phyloP scores from a whole-genome alignment of 1,140 invertebrate genomes.

The Macrocentrus cingulum region DNA sequence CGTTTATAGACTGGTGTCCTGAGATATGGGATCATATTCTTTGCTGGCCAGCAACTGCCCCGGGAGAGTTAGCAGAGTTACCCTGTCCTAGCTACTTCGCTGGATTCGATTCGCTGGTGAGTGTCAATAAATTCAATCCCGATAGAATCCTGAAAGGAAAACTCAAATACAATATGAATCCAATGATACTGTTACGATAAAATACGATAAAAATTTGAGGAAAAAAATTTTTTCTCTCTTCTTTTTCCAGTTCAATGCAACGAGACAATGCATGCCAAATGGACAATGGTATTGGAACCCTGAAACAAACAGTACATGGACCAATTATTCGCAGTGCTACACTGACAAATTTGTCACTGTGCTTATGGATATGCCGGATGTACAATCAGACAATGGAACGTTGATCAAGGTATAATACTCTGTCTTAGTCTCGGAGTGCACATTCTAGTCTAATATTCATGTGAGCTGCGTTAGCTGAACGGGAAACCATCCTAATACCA shows the following conservation, averaged over 20 bases:
- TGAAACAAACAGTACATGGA: conserved; percentile 58
- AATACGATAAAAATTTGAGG: no score
- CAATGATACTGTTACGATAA: no score
- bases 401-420: conserved; percentile 46
- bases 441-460: no score
- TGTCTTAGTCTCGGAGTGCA: background rate
- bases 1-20: conserved; percentile 54
- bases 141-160: background rate
- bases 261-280: conserved; percentile 59
- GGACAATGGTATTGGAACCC: conserved; percentile 63
- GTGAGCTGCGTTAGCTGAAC: no score
- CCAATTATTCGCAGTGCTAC: conserved; percentile 64
- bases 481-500: no score
- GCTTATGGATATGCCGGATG: conserved; percentile 43
- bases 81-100: conserved; percentile 59
- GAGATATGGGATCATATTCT: conserved; percentile 61
- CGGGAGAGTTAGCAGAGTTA: conserved; percentile 50
- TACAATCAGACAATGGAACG: conserved; percentile 44
- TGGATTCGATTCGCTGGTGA: conserved; percentile 56
- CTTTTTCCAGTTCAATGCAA: conserved; percentile 61
- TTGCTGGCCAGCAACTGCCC: conserved; percentile 61
- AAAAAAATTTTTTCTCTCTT: conserved; percentile 21
- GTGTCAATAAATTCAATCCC: conserved; percentile 16
- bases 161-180: background rate
- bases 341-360: conserved; percentile 43